Evolutionary conservation across 2,888 invertebrate species (phyloP).

Genomic region (Tipula confusa): DNA sequence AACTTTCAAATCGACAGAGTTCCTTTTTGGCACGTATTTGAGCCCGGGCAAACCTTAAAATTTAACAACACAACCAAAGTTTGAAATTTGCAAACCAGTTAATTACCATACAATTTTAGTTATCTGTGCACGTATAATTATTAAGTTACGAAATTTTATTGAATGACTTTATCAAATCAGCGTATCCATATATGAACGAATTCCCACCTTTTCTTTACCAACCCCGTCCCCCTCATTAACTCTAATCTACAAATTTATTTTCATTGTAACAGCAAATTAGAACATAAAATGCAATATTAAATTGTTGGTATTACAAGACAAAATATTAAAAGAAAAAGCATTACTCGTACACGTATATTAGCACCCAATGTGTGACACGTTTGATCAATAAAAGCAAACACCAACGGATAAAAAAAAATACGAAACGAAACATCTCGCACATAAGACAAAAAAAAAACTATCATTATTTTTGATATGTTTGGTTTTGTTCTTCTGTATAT

Average conservation of each 20-base stretch:
- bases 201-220: background rate
- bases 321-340: background rate
- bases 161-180: background rate
- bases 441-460: background rate
- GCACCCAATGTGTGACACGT: slow-evolving; percentile 25
- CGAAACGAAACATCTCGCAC: background rate
- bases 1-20: too few relatives aligned
- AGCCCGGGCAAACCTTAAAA: too few relatives aligned
- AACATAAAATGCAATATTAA: slow-evolving; percentile 12
- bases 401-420: background rate
- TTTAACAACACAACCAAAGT: too few relatives aligned
- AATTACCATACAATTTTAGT: background rate
- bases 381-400: background rate
- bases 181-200: background rate
- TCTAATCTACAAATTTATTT: background rate
- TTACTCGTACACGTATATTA: slow-evolving; percentile 13
- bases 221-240: background rate
- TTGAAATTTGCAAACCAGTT: too few relatives aligned
- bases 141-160: background rate
- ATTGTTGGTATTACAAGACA: background rate
- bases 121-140: background rate
- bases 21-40: too few relatives aligned
- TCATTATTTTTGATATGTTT: slow-evolving; percentile 20
- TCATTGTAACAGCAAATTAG: background rate
- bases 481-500: background rate